These are phyloP conservation scores for Trachelus tabidus DNA, from an alignment of 2,888 invertebrate species.

Conservation along the genomic window DNA sequence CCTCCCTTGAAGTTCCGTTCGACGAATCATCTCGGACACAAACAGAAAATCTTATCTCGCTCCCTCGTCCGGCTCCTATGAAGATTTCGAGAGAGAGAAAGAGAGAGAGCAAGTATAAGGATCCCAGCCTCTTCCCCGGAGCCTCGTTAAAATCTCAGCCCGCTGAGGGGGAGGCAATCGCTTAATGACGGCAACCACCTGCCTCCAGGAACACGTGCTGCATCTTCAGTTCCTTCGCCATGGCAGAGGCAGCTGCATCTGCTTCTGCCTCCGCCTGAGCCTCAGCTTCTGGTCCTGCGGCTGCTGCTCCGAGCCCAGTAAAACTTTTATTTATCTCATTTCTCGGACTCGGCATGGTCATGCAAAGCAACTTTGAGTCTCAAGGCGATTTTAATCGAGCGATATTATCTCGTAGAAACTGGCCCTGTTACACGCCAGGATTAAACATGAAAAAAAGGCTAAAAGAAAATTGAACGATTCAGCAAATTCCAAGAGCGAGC, in stretches of 20 bases:
- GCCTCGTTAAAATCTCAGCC: slow-evolving; percentile 55
- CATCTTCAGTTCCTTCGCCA: slow-evolving; percentile 7
- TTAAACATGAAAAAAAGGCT: no score
- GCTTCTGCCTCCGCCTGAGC: slow-evolving; percentile 30
- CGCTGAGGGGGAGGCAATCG: slow-evolving; percentile 55
- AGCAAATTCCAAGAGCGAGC: no score
- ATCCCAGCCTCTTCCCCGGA: slow-evolving; percentile 19
- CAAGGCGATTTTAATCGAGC: no score
- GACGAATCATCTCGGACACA: neutral
- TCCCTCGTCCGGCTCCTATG: slow-evolving; percentile 8
- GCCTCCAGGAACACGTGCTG: slow-evolving; percentile 59
- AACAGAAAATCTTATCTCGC: slow-evolving; percentile 7
- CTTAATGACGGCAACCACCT: slow-evolving; percentile 62
- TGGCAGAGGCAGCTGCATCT: slow-evolving; percentile 14
- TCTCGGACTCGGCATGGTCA: no score
- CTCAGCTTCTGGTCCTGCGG: slow-evolving; percentile 28
- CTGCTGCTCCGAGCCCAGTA: neutral
- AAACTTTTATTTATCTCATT: neutral
- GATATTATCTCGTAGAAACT: no score
- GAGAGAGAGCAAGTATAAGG: neutral
- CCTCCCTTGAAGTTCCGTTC: slow-evolving; percentile 16
- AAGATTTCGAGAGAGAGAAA: neutral
- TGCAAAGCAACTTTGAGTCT: no score
- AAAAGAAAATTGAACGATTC: no score
- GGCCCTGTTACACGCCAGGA: no score